Conservation (phyloP, 2,888 invertebrate genomes). For the Eremobia ochroleuca region DNA sequence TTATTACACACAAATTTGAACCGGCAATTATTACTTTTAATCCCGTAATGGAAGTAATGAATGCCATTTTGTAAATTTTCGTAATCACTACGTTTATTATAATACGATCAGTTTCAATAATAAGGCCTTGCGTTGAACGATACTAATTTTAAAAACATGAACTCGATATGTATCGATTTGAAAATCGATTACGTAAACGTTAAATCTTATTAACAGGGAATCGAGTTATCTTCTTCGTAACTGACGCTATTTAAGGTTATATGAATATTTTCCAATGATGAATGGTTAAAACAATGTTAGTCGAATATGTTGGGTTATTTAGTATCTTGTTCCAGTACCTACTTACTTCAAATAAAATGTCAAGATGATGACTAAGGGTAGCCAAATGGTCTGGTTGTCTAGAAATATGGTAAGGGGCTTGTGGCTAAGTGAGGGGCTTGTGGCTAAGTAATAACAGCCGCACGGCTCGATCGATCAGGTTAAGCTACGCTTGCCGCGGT, state of each 20-base stretch:
- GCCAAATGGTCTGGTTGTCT: not conserved
- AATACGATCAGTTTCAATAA: slow-evolving; percentile 46
- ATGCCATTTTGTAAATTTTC: slow-evolving; percentile 50
- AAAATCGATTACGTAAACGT: slow-evolving; percentile 23
- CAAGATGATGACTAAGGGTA: too few species aligned
- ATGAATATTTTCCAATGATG: too few species aligned
- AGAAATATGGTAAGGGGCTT: not conserved
- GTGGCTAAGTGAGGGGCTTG: too few species aligned
- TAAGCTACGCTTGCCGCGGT: too few species aligned
- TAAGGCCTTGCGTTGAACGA: slow-evolving; percentile 36
- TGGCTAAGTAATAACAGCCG: too few species aligned
- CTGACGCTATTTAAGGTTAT: too few species aligned
- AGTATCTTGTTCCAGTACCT: too few species aligned
- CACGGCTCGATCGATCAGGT: too few species aligned
- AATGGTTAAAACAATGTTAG: too few species aligned
- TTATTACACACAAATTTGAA: slow-evolving; percentile 45
- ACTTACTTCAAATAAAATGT: too few species aligned
- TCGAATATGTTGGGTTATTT: too few species aligned
- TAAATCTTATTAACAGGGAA: slow-evolving; percentile 12
- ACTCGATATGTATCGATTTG: slow-evolving; percentile 23
- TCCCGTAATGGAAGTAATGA: slow-evolving; percentile 43
- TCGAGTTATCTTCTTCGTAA: not conserved
- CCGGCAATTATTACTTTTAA: slow-evolving; percentile 57
- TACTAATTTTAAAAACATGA: not conserved
- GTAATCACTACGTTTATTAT: slow-evolving; percentile 44